These are phyloP conservation scores for Oegoconia quadripuncta DNA, from an alignment of 2,888 invertebrate species.

Conservation along the genomic window DNA sequence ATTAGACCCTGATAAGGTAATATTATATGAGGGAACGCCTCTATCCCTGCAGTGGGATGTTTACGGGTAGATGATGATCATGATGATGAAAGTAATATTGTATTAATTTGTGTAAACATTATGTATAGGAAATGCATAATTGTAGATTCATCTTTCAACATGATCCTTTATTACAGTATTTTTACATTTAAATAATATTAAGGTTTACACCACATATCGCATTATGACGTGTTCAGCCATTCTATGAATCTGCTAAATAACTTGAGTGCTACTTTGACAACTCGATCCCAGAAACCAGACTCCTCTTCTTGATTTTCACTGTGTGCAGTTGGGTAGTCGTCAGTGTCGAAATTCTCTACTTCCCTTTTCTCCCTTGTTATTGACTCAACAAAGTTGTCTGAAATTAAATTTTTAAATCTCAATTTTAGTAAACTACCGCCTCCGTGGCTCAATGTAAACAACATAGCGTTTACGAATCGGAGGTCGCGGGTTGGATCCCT, in stretches of 20 bases:
- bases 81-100: too few species aligned
- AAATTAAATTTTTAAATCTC: conserved; percentile 5
- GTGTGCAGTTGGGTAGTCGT: conserved; percentile 40
- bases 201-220: background rate
- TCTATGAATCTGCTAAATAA: conserved; percentile 64
- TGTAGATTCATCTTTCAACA: too few species aligned
- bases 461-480: too few species aligned
- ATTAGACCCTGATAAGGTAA: too few species aligned
- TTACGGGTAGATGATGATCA: too few species aligned
- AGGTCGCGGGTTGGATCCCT: too few species aligned
- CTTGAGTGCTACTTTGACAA: conserved; percentile 65
- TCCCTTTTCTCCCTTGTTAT: conserved; percentile 45
- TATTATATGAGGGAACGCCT: too few species aligned
- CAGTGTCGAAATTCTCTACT: conserved; percentile 56
- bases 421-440: background rate
- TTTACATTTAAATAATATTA: background rate
- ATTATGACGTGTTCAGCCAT: conserved; percentile 59
- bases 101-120: too few species aligned
- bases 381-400: conserved; percentile 29
- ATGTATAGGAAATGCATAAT: too few species aligned
- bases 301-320: conserved; percentile 55
- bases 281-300: conserved; percentile 65
- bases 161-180: background rate
- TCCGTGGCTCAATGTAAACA: background rate
- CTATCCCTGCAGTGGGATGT: too few species aligned